phyloP scores from a whole-genome alignment of 2,113 vertebrate species.

The Blennius ocellaris region DNA sequence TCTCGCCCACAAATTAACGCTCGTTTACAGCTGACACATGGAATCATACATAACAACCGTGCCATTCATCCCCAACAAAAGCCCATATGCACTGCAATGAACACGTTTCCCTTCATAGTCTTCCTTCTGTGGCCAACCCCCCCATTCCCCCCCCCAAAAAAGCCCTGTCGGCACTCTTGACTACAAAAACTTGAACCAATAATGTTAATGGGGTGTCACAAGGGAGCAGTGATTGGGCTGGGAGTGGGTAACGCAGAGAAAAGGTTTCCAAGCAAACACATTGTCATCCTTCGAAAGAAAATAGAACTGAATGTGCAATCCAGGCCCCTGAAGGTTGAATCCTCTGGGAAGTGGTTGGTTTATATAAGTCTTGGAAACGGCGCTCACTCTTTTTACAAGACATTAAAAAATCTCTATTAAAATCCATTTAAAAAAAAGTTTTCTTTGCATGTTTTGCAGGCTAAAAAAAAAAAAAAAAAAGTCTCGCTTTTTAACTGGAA shows the following conservation, averaged over 20 bases:
- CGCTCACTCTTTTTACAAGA: constrained; percentile 53
- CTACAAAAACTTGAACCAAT: constrained; percentile 39
- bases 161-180: constrained; percentile 38
- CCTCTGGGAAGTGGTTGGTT: constrained; percentile 54
- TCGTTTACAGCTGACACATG: constrained; percentile 1
- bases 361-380: constrained; percentile 52
- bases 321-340: constrained; percentile 32
- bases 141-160: constrained; percentile 1
- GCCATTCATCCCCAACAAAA: constrained; percentile 3
- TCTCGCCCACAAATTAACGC: background rate
- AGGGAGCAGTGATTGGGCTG: constrained; percentile 53
- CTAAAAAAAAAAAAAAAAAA: constrained; percentile 3
- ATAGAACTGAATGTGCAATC: constrained; percentile 45
- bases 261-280: constrained; percentile 52
- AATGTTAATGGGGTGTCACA: constrained; percentile 52
- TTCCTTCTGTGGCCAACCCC: background rate
- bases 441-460: no score
- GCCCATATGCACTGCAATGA: constrained; percentile 7
- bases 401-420: constrained; percentile 58
- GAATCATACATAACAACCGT: constrained; percentile 20
- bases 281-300: constrained; percentile 29
- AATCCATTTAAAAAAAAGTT: constrained; percentile 21
- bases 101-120: constrained; percentile 18
- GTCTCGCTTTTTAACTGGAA: background rate
- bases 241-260: constrained; percentile 26